Base-by-base conservation (phyloP, 2,113 vertebrate genomes). In the Solenodon paradoxus region DNA sequence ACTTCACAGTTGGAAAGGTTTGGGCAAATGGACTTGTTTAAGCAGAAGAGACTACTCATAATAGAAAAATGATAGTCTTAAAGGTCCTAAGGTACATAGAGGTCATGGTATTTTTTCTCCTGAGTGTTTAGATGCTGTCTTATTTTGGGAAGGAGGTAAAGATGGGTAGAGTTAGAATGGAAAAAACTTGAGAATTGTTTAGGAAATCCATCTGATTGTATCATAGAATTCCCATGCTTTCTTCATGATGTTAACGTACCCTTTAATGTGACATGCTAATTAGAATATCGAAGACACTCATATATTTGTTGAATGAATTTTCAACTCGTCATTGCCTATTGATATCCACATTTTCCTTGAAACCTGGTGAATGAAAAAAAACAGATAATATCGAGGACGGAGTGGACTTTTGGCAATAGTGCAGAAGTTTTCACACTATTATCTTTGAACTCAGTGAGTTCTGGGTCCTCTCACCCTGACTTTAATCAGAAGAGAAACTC, bases 1-100 rank as follows among this genome's bases (percentile, higher is more conserved):
- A 71, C 77, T 94, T 95, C 13, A 68, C 26, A 86, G 68, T n/a
- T 49, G 19, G 51, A 93, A 95, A 69, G 53, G 10, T 81, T 80
- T 84, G 49, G 30, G 10, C n/a, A 68, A 80, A 75, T 61, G 30
- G 17, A 71, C 71, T 55, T 78, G 5, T 88, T 69, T 94, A 88
- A 92, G 38, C 53, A 72, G 55, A 83, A 88, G 45, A 55, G 15
- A 47, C 90, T 82, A 84, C 32, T 86, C 26, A 5, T n/a, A 86
- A 32, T 32, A 45, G 42, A 49, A 74, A 79, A 85, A 64, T 30
- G 9, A 35, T 80, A 26, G 57, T 47, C 30, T 45, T 68, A 77
- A 75, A 26, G 1, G 51, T 51, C 20, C 30, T 68, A 45, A 64
- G 40, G 35, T 68, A 82, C 12, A 74, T 42, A 85, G 64, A 55